These are phyloP conservation scores for Arenaria interpres DNA, from an alignment of 2,113 vertebrate genomes.

Conservation along the genomic window DNA sequence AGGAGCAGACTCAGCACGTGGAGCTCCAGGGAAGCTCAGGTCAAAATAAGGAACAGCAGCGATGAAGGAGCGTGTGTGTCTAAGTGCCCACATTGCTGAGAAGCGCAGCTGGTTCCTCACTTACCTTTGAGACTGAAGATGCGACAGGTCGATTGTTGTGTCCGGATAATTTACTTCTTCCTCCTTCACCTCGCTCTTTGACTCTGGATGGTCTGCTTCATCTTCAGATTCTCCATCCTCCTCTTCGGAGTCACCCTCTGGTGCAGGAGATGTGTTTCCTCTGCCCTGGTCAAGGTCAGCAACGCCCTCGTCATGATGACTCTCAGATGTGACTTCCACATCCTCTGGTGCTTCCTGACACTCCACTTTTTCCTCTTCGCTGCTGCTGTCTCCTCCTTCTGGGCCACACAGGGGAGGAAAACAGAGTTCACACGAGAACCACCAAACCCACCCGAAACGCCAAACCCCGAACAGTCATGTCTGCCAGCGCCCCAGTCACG, in stretches of 20 bases:
- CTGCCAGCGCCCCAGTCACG: not conserved
- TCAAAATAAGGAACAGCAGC: accelerated
- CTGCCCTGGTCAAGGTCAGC: constrained; percentile 3
- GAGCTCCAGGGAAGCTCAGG: not conserved
- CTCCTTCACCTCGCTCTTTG: constrained; percentile 43
- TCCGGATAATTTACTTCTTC: constrained; percentile 85
- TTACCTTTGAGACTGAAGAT: constrained; percentile 90
- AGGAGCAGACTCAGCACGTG: not conserved
- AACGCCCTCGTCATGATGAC: not conserved
- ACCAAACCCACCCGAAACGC: not conserved
- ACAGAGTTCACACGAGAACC: not conserved
- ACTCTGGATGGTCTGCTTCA: not conserved
- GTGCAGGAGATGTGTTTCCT: not conserved
- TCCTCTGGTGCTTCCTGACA: not conserved
- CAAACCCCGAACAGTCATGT: accelerated
- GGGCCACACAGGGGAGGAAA: not conserved
- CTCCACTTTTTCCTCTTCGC: constrained; percentile 64
- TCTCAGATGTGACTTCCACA: not conserved
- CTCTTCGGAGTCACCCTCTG: constrained; percentile 65
- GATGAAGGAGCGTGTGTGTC: not conserved
- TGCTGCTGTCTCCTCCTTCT: constrained; percentile 69
- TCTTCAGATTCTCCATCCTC: constrained; percentile 53
- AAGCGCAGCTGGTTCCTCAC: not conserved
- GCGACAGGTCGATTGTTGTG: constrained; percentile 90
- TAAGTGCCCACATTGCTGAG: not conserved